phyloP scores from a whole-genome alignment of 2,797 vertebrate species.

The Ceryle rudis region DNA sequence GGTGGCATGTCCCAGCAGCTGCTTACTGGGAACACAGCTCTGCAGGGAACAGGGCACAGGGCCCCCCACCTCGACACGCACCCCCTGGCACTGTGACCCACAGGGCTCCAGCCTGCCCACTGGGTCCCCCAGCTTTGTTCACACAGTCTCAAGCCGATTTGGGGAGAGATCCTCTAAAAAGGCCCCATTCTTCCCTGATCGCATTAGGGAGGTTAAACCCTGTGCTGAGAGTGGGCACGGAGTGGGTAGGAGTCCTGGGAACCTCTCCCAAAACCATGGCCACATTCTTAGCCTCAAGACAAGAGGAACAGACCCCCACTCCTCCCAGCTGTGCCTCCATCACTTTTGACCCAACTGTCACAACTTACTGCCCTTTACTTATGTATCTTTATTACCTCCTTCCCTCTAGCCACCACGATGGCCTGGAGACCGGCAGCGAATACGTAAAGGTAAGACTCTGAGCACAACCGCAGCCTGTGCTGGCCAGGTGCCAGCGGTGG shows the following conservation, averaged over 20 bases:
- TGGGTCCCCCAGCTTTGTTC: neutral
- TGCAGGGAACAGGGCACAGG: neutral
- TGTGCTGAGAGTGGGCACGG: neutral
- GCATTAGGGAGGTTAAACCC: conserved; percentile 47
- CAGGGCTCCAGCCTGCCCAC: rapidly evolving
- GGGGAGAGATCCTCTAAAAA: conserved; percentile 31
- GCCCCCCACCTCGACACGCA: neutral
- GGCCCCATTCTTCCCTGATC: conserved; percentile 37
- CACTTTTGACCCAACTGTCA: neutral
- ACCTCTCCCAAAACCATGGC: neutral
- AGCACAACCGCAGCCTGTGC: rapidly evolving
- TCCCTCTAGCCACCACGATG: conserved; percentile 67
- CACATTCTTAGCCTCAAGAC: neutral
- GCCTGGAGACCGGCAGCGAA: conserved; percentile 73
- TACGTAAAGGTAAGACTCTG: conserved; percentile 81
- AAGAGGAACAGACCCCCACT: neutral
- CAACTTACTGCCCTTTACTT: neutral
- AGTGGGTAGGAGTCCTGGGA: neutral
- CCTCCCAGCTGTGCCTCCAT: rapidly evolving
- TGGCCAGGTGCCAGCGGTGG: rapidly evolving
- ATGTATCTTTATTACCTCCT: neutral
- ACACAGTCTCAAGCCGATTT: neutral
- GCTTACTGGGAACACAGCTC: conserved; percentile 19
- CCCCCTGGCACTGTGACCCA: neutral
- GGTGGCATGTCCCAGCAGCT: neutral